Percentiles rank a stretch among this genome's conserved stretches.
phyloP scores from a whole-genome alignment of 2,797 vertebrate species.

The Lepus townsendii region DNA sequence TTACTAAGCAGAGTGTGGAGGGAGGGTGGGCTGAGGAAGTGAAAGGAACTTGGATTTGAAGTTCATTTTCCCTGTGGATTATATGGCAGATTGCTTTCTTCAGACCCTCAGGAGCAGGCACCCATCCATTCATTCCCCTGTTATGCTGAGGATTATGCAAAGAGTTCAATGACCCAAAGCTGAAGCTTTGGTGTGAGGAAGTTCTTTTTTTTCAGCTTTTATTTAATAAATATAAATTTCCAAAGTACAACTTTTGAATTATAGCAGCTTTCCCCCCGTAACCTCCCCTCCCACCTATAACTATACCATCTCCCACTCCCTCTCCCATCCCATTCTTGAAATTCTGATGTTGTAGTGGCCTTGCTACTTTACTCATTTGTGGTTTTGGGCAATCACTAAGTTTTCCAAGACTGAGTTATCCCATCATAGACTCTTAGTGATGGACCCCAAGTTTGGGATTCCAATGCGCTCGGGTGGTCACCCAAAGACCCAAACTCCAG shows the following conservation, averaged over 20 bases:
- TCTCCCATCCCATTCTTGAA: too few species aligned
- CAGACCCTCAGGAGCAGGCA: neutral
- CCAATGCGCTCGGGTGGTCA: too few species aligned
- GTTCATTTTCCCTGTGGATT: constrained; percentile 61
- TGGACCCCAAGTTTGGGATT: too few species aligned
- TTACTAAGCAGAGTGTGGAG: constrained; percentile 5
- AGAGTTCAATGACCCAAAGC: constrained; percentile 41
- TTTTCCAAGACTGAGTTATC: constrained; percentile 16
- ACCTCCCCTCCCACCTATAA: too few species aligned
- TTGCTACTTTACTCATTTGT: constrained; percentile 31
- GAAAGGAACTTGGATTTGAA: neutral
- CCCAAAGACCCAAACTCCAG: too few species aligned
- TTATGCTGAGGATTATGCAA: constrained; percentile 54
- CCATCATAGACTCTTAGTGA: too few species aligned
- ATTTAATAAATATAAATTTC: too few species aligned
- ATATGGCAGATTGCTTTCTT: constrained; percentile 25
- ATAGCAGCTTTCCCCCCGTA: too few species aligned
- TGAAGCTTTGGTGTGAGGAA: neutral
- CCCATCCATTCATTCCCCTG: neutral
- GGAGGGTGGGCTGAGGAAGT: neutral
- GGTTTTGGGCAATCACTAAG: neutral
- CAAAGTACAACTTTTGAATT: too few species aligned
- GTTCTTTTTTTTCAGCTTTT: neutral
- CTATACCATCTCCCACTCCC: too few species aligned
- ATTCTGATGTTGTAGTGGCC: neutral